Percentiles rank a stretch among this genome's conserved stretches.
phyloP scores from a whole-genome alignment of 64 coral and sea anemone genomes.

The Acropora yongei region DNA sequence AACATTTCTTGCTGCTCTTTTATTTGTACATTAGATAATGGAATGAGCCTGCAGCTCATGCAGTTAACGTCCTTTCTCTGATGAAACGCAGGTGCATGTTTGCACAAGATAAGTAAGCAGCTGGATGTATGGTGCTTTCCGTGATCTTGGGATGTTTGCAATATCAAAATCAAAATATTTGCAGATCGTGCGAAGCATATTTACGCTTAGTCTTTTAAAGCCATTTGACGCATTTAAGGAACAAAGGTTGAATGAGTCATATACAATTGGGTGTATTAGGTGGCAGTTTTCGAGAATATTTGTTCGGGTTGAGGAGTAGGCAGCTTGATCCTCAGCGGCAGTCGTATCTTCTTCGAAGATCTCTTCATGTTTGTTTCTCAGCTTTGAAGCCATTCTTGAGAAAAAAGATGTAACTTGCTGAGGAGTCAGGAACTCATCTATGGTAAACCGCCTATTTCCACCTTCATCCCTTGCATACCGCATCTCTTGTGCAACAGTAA shows the following conservation, averaged over 20 bases:
- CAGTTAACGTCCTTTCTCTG: not conserved
- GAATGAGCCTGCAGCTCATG: not conserved
- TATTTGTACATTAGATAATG: not conserved
- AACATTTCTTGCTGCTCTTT: not conserved
- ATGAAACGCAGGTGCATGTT: not conserved
- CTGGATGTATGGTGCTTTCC: not conserved
- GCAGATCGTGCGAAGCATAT: slow-evolving; percentile 5
- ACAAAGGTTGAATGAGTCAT: slow-evolving; percentile 60
- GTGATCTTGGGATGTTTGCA: too few relatives aligned
- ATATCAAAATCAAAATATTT: slow-evolving; percentile 1
- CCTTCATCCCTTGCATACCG: too few relatives aligned
- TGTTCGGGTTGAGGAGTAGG: too few relatives aligned
- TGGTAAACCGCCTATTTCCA: too few relatives aligned
- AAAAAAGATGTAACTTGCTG: too few relatives aligned
- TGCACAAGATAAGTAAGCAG: not conserved
- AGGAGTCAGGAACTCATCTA: too few relatives aligned
- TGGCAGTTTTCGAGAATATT: too few relatives aligned
- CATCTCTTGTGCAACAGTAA: too few relatives aligned
- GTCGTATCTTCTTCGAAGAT: too few relatives aligned
- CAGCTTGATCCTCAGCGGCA: too few relatives aligned
- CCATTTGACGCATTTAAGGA: slow-evolving; percentile 7
- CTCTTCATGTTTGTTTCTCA: too few relatives aligned
- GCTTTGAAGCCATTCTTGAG: too few relatives aligned
- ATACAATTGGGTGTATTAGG: slow-evolving; percentile 55
- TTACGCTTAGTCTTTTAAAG: not conserved